A percentile compares a stretch with the other conserved stretches of the same genome.
Evolutionary conservation across 2,113 vertebrate genomes (phyloP).

Genomic region (Oryzias woworae): DNA sequence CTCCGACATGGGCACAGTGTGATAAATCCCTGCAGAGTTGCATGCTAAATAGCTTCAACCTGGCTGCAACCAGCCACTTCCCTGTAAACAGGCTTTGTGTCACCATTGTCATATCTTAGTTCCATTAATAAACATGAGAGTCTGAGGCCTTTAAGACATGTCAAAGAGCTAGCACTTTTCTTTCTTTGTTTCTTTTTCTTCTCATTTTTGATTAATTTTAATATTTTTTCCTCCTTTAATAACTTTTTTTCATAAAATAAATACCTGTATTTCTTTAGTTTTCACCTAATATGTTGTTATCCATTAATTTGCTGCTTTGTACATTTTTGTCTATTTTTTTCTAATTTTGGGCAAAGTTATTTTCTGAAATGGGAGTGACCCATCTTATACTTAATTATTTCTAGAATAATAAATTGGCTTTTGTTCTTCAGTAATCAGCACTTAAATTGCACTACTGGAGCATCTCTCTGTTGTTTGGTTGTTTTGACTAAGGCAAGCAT

Average conservation of each 20-base stretch:
- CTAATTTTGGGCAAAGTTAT: too few species aligned
- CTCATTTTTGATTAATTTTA: conserved; percentile 15
- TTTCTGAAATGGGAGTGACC: too few species aligned
- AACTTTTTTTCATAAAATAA: not conserved
- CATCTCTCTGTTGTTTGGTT: too few species aligned
- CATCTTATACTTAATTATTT: too few species aligned
- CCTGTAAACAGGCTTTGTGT: conserved; percentile 79
- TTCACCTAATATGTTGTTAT: too few species aligned
- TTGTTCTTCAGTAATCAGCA: too few species aligned
- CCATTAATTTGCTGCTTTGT: too few species aligned
- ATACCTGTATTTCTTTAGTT: too few species aligned
- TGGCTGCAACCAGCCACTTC: conserved; percentile 65
- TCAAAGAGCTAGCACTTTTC: conserved; percentile 58
- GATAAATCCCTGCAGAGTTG: conserved; percentile 70
- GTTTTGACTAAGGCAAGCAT: too few species aligned
- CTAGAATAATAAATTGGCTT: too few species aligned
- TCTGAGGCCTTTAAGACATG: conserved; percentile 75
- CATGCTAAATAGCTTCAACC: conserved; percentile 73
- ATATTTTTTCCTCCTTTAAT: conserved; percentile 13
- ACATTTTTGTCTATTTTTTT: too few species aligned
- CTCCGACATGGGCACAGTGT: conserved; percentile 58
- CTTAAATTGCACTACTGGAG: too few species aligned
- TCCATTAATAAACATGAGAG: conserved; percentile 81
- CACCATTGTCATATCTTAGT: conserved; percentile 76
- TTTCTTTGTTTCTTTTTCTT: conserved; percentile 49